A percentile compares a stretch with the other conserved stretches of the same genome.
phyloP scores from a whole-genome alignment of 2,797 vertebrate genomes.

The Aldrovandia affinis region DNA sequence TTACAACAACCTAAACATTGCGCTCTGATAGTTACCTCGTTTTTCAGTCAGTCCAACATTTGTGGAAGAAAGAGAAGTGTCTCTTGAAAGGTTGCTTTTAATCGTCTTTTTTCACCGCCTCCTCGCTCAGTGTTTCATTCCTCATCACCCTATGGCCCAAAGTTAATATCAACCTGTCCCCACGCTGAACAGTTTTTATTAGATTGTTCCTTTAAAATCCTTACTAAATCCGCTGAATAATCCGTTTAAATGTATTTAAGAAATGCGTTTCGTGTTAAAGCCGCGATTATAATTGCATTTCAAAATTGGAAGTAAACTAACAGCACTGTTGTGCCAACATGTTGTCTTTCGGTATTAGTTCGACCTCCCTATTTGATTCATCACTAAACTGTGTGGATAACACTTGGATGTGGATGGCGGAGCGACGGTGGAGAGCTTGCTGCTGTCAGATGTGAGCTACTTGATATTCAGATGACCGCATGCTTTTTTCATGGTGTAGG shows the following conservation, averaged over 20 bases:
- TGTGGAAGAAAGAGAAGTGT: too few relatives aligned
- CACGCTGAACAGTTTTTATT: not conserved
- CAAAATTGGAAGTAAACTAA: not conserved
- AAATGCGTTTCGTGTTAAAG: not conserved
- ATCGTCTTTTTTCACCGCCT: too few relatives aligned
- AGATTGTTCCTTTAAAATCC: not conserved
- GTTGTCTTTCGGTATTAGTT: not conserved
- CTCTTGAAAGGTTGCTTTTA: too few relatives aligned
- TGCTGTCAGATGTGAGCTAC: not conserved
- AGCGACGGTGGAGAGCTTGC: not conserved
- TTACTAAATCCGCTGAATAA: not conserved
- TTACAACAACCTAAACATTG: too few relatives aligned
- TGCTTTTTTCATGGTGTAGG: not conserved
- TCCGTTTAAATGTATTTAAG: not conserved
- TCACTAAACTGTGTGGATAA: not conserved
- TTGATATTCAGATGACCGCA: not conserved
- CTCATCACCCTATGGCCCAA: not conserved
- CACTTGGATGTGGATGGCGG: not conserved
- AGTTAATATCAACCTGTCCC: not conserved
- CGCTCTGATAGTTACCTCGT: too few relatives aligned
- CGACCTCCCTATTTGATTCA: not conserved
- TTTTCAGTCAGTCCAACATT: too few relatives aligned
- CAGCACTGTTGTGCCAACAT: too few relatives aligned
- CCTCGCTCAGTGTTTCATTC: too few relatives aligned
- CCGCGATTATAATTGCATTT: not conserved